Evolutionary conservation across 1,140 invertebrate genomes (phyloP), one percentile per base, ranked within the genome.

Genomic region (Macrobrachium rosenbergii): DNA sequence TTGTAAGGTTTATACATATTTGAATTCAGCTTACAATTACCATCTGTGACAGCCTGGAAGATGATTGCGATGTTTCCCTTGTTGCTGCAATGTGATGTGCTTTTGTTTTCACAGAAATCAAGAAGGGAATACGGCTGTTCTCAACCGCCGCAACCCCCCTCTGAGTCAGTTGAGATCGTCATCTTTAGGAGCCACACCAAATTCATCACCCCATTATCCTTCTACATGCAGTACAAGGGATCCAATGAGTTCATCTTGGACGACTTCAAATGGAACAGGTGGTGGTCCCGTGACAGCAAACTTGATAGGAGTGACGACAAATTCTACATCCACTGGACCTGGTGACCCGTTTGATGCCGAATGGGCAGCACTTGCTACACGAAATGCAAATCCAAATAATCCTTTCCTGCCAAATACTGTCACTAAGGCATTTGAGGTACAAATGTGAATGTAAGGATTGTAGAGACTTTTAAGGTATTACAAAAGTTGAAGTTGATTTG

Each of bases 331-430:
- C 19, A 45, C 73, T 45, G 58, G 90, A 37, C 72, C 72, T 6
- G 72, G 92, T 11, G 96, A 98, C 93, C 96, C 96, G 0, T 97
- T 97, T 91, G 96, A 97, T 91, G 96, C 96, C 10, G 96, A 97
- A 90, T 97, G 96, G 96, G 96, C 95, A 2, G 95, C 95, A 37
- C 91, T 93, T 69, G 91, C 92, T 60, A 91, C 91, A 58, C 89
- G 90, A 23, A 91, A 91, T 72, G 89, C 91, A 45, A 90, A 91
- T 83, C 88, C 89, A 45, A 90, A 90, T 81, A 94, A 93, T 89
- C 93, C 93, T 6, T 93, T 93, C 89, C 90, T 90, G 88, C 92
- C 91, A 73, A 90, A 91, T 64, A 92, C 92, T 85, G 91, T 92
- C 80, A 92, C 94, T 12, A 94, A 93, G 90, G 92, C 93, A 62